Evolutionary conservation across 2,888 invertebrate genomes (phyloP).

Genomic region (Ophion obscuratus): DNA sequence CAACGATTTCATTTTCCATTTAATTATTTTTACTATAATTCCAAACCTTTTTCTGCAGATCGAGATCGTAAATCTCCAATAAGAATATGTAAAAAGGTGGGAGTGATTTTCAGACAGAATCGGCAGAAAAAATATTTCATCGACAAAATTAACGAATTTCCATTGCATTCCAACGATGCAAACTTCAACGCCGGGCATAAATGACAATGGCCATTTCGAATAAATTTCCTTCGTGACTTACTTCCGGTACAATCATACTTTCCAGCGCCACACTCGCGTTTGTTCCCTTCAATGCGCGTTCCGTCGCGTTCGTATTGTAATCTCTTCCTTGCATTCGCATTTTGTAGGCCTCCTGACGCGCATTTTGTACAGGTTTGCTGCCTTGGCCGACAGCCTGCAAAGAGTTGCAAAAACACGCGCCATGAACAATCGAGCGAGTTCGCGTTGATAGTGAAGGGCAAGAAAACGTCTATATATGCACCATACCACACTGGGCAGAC

Average conservation of each 20-base stretch:
- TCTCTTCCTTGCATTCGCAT: slow-evolving; percentile 86
- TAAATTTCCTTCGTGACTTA: slow-evolving; percentile 56
- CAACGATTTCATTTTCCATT: no score
- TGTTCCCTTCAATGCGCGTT: slow-evolving; percentile 69
- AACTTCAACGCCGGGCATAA: no score
- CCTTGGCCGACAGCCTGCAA: slow-evolving; percentile 86
- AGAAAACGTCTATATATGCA: not conserved
- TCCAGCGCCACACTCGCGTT: slow-evolving; percentile 80
- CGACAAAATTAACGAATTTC: no score
- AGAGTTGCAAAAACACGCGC: slow-evolving; percentile 4
- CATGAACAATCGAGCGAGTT: not conserved
- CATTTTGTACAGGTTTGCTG: slow-evolving; percentile 87
- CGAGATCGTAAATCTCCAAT: no score
- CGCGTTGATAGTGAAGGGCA: not conserved
- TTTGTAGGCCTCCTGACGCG: slow-evolving; percentile 91
- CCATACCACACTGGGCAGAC: not conserved
- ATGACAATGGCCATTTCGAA: no score
- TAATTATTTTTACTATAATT: no score
- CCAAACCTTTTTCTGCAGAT: no score
- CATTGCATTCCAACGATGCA: no score
- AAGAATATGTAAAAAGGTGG: no score
- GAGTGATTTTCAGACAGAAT: no score
- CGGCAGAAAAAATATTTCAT: no score
- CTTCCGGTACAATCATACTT: slow-evolving; percentile 85
- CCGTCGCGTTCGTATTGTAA: slow-evolving; percentile 74